A percentile compares a stretch with the other conserved stretches of the same genome.
phyloP scores from a whole-genome alignment of 2,797 vertebrate genomes.

The Siniperca undulata region DNA sequence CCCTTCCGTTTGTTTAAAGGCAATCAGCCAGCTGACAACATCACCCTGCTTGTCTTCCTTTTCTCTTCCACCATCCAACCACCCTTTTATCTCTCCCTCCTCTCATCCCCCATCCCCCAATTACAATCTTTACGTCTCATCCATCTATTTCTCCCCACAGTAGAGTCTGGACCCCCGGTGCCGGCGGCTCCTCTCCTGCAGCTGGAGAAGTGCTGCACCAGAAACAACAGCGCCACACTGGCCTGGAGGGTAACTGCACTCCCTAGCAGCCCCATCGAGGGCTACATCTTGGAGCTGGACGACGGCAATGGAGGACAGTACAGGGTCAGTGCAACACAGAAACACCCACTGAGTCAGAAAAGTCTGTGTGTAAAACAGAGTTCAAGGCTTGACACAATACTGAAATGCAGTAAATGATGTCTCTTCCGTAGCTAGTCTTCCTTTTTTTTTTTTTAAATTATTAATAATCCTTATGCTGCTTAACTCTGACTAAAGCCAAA shows the following conservation, averaged over 20 bases:
- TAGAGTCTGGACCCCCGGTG: conserved; percentile 85
- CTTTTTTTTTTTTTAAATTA: conserved; percentile 38
- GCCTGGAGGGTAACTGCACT: conserved; percentile 93
- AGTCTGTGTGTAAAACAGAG: neutral
- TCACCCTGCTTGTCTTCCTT: conserved; percentile 30
- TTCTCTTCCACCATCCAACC: neutral
- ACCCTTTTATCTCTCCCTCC: neutral
- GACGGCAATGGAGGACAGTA: conserved; percentile 97
- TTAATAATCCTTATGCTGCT: conserved; percentile 49
- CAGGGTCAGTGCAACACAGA: conserved; percentile 85
- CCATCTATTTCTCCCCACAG: conserved; percentile 45
- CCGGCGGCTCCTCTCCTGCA: conserved; percentile 93
- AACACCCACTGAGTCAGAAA: neutral
- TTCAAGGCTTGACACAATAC: neutral
- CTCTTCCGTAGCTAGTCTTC: neutral
- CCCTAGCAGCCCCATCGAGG: conserved; percentile 89
- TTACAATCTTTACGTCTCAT: conserved; percentile 8
- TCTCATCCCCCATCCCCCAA: neutral
- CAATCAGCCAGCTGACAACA: conserved; percentile 17
- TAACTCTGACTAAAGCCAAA: conserved; percentile 25
- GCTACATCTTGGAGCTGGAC: conserved; percentile 97
- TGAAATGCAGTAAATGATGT: neutral
- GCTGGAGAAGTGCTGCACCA: conserved; percentile 96
- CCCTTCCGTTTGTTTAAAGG: conserved; percentile 46
- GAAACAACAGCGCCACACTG: conserved; percentile 97